Conservation (phyloP, 2,797 vertebrate genomes). For the Synaphobranchus kaupii region DNA sequence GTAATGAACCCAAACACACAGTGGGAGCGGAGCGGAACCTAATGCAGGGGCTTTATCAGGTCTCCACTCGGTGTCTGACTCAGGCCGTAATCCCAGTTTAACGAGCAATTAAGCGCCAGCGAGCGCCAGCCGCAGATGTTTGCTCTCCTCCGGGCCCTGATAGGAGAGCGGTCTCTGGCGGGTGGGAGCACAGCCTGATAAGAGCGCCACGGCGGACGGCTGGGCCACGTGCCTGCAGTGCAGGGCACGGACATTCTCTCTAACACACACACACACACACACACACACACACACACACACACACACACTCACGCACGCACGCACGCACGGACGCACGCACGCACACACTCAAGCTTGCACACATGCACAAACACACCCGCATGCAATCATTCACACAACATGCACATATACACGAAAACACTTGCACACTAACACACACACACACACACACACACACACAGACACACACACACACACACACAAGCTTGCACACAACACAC, state of each 20-base stretch:
- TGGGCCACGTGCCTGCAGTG: background rate
- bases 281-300: background rate
- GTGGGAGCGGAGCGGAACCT: background rate
- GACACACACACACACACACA: background rate
- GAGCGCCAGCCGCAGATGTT: constrained; percentile 31
- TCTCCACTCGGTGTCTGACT: constrained; percentile 23
- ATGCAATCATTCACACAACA: background rate
- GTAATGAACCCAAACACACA: background rate
- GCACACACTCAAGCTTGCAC: background rate
- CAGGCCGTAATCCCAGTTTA: constrained; percentile 46
- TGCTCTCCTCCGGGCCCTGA: constrained; percentile 30
- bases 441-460: background rate
- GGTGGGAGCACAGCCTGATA: constrained; percentile 47
- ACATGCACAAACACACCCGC: background rate
- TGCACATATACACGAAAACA: background rate
- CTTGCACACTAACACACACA: background rate
- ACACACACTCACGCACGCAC: background rate
- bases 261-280: background rate
- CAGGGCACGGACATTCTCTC: background rate
- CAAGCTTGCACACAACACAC: too few relatives aligned
- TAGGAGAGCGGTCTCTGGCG: constrained; percentile 17
- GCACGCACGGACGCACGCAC: too few relatives aligned
- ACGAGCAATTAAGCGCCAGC: constrained; percentile 45
- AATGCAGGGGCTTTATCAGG: constrained; percentile 43
- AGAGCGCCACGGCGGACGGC: constrained; percentile 30